Conservation (phyloP, 2,113 vertebrate species). For the Calcarius ornatus region DNA sequence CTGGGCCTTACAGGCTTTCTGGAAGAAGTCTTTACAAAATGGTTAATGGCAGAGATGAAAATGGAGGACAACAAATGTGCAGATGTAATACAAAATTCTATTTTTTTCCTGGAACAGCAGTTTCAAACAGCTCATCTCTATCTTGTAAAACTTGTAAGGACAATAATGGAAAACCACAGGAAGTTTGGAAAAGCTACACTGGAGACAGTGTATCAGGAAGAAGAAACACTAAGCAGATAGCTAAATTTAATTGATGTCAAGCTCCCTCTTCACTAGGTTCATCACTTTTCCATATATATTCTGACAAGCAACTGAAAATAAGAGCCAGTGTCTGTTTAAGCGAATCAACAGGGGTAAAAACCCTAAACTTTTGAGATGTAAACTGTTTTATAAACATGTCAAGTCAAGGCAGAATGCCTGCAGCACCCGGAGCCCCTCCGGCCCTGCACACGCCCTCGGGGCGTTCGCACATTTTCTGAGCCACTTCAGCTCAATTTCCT, state of each 20-base stretch:
- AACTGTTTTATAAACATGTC: constrained; percentile 67
- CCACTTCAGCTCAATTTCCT: background rate
- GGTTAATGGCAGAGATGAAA: background rate
- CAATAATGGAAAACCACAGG: background rate
- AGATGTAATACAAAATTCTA: background rate
- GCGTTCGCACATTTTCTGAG: background rate
- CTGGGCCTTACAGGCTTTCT: background rate
- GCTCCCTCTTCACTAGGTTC: constrained; percentile 40
- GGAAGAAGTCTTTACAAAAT: background rate
- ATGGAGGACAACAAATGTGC: background rate
- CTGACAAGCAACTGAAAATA: constrained; percentile 53
- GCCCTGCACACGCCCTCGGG: background rate
- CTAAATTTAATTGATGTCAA: constrained; percentile 56
- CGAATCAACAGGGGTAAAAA: constrained; percentile 51
- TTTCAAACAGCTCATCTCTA: constrained; percentile 10
- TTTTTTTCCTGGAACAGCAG: background rate
- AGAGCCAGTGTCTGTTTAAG: constrained; percentile 33
- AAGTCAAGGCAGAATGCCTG: constrained; percentile 45
- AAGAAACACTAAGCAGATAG: constrained; percentile 49
- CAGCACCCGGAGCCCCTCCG: constrained; percentile 2
- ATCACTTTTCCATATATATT: constrained; percentile 48
- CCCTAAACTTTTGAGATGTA: constrained; percentile 44
- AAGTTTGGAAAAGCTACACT: constrained; percentile 17
- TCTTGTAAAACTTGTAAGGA: background rate
- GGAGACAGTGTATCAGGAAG: constrained; percentile 3